Conservation (phyloP, 2,888 invertebrate species). For the Ypsolopha sequella region DNA sequence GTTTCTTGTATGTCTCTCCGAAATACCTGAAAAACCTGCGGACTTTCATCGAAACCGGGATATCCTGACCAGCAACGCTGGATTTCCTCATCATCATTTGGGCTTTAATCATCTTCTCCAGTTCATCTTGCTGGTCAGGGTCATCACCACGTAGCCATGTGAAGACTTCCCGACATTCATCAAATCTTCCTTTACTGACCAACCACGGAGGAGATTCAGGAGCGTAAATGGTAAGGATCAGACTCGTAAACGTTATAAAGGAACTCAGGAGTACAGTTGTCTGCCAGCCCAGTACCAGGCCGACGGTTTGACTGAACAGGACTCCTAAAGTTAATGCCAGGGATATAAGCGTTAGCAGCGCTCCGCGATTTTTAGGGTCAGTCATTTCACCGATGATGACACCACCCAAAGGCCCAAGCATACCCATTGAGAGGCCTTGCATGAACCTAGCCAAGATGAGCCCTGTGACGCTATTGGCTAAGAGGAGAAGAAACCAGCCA, state of each 20-base stretch:
- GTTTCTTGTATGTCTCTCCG: constrained; percentile 36
- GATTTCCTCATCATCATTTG: constrained; percentile 44
- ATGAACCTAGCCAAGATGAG: constrained; percentile 65
- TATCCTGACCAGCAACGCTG: constrained; percentile 28
- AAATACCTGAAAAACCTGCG: constrained; percentile 32
- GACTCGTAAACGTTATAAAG: constrained; percentile 56
- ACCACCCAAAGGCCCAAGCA: constrained; percentile 65
- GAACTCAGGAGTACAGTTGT: constrained; percentile 65
- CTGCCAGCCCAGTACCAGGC: constrained; percentile 72
- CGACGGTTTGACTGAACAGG: constrained; percentile 72
- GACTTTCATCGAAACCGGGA: constrained; percentile 23
- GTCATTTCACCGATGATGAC: constrained; percentile 73
- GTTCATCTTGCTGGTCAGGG: constrained; percentile 43
- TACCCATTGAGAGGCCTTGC: constrained; percentile 67
- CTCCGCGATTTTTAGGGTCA: constrained; percentile 72
- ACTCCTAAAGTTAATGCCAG: constrained; percentile 74
- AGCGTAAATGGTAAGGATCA: constrained; percentile 62
- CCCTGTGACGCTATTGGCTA: constrained; percentile 50
- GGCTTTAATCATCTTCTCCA: constrained; percentile 55
- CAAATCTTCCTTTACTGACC: constrained; percentile 64
- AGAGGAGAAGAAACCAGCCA: constrained; percentile 71
- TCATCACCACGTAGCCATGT: constrained; percentile 67
- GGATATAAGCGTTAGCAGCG: constrained; percentile 72
- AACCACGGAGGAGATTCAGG: constrained; percentile 80
- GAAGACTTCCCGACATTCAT: constrained; percentile 69